Base-by-base conservation (phyloP, 2,797 vertebrate genomes). In the Pseudopleuronectes americanus region DNA sequence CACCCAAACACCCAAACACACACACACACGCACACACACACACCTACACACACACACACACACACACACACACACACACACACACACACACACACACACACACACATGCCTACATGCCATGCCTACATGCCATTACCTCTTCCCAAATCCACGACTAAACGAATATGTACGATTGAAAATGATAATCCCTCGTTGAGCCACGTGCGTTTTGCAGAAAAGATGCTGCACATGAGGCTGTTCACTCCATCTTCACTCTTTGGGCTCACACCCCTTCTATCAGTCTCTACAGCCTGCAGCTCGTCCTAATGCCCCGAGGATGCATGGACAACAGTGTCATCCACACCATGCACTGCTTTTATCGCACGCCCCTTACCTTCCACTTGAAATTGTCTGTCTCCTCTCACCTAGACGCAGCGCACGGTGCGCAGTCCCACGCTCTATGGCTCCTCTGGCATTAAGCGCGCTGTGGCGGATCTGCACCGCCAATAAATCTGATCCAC, bases 401-500 rank as follows among this genome's bases (percentile, higher is more conserved):
- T 54, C 13, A 26, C 61, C 66, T 66, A 10, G 63, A 74, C 65
- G 57, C 71, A 75, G 67, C 58, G 70, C 43, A 64, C 59, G 31
- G 38, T 49, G 73, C 67, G 67, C 61, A 48, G 70, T 31, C 33
- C 53, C 9, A 0, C 60, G 61, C 4, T 48, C 70, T 49, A 68
- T 22, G 71, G 28, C 73, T 83, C 58, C 61, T 70, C 63, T 71
- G 58, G 59, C 74, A 85, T 77, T 38, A 64, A 36, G 28, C 56
- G 62, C 22, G 48, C 62, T 31, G 67, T 12, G 38, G 79, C 75
- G 58, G 66, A 65, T 81, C 55, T 71, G 64, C 56, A 70, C 47
- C 66, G 57, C 67, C 67, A 77, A 89, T 87, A 77, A 86, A 90
- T 86, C 64, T 59, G 81, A 89, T 87, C 64, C 68, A 75, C 80